Evolutionary conservation across 2,113 vertebrate species (phyloP), one percentile per base, ranked within the genome.

Genomic region (Pyrgilauda ruficollis): DNA sequence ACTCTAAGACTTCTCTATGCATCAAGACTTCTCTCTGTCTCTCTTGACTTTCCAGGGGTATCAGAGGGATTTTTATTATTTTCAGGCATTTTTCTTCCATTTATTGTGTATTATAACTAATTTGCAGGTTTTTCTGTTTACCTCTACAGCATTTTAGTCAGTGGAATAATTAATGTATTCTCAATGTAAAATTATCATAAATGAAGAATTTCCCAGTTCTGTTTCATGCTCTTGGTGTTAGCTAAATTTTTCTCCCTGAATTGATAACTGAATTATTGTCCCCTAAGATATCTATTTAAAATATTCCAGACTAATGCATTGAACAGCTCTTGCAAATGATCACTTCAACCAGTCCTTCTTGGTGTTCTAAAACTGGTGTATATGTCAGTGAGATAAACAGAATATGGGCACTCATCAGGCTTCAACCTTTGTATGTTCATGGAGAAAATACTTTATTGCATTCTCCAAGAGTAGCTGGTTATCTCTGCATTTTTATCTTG

Each of bases 41-140:
- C 11, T 84, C 23, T 41, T 46, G 58, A 12, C 30, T 84, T 84
- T 35, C 27, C 9, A 23, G 1, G 27, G 18, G 11, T 53, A 73
- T 74, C 11, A 77, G 52, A 87, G 56, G 12, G 2, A 9, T 49
- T 74, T 91, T 33, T 62, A 58, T 6, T 52, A 35, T 83, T 79
- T 88, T 35, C 52, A 90, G 72, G n/a, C 6, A 30, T 58, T 64
- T 82, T 90, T 85, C 13, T 96, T 85, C 49, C 13, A 35, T 84
- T 91, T 90, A 39, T 26, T 49, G 10, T 16, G 15, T 44, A 47
- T 46, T 7, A 10, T 21, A 28, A 55, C 15, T 84, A 35, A 69
- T 80, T 89, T 61, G 26, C 77, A 77, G 20, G 18, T 26, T 82
- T 9, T 72, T 82, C 43, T 74, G 5, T 92, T 73, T 79, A 22